Percentiles rank a stretch among this genome's conserved stretches.
Evolutionary conservation across 2,888 invertebrate species (phyloP).

Genomic region (Oithona nana): DNA sequence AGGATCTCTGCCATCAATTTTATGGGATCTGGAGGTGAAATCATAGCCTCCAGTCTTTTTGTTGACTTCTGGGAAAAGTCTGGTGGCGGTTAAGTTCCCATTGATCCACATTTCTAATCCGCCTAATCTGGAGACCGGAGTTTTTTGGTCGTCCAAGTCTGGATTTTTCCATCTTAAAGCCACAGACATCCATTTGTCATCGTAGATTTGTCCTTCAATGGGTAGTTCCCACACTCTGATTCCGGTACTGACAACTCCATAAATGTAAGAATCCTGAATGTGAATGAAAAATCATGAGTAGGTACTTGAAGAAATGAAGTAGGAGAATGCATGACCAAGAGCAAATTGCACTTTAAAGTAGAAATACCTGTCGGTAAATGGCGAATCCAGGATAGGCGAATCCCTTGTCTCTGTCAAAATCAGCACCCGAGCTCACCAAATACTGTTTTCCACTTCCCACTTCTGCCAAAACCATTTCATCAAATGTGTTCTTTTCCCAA

Average conservation of each 20-base stretch:
- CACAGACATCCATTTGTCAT: conserved; percentile 7
- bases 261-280: not conserved
- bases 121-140: not conserved
- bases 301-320: not conserved
- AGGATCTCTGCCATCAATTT: not conserved
- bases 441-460: not conserved
- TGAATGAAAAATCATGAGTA: not conserved
- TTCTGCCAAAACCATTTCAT: not conserved
- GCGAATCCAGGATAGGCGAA: conserved; percentile 13
- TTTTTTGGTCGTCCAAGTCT: not conserved
- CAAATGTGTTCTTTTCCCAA: conserved; percentile 15
- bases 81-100: not conserved
- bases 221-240: conserved; percentile 1
- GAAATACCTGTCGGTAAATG: conserved; percentile 8
- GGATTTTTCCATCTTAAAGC: not conserved
- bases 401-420: not conserved
- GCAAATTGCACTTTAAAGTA: too few relatives aligned
- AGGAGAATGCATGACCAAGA: too few relatives aligned
- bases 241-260: conserved; percentile 10
- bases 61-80: not conserved
- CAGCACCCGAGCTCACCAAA: conserved; percentile 12
- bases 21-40: not conserved
- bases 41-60: not conserved
- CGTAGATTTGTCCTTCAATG: conserved; percentile 7
- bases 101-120: conserved; percentile 15